phyloP scores from a whole-genome alignment of 2,113 vertebrate species.

The Pangasianodon hypophthalmus region DNA sequence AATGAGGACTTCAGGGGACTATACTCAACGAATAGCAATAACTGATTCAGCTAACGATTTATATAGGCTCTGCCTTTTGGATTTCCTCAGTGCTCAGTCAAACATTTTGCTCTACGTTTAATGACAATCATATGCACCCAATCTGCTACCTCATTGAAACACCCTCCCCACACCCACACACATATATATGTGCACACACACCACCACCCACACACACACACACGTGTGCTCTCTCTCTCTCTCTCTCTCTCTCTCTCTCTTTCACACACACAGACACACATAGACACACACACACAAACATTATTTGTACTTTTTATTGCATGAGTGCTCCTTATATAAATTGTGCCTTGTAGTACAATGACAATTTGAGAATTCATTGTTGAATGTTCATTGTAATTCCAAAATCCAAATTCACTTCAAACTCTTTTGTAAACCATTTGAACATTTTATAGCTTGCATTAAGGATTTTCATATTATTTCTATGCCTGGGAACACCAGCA shows the following conservation, averaged over 20 bases:
- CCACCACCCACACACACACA: slow-evolving; percentile 27
- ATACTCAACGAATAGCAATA: slow-evolving; percentile 11
- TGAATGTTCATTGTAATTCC: slow-evolving; percentile 49
- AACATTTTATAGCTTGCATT: slow-evolving; percentile 48
- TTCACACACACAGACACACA: neutral
- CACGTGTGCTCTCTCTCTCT: neutral
- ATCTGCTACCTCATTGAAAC: slow-evolving; percentile 3
- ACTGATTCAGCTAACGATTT: slow-evolving; percentile 41
- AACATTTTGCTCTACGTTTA: slow-evolving; percentile 73
- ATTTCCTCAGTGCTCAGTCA: slow-evolving; percentile 65
- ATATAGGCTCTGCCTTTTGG: slow-evolving; percentile 48
- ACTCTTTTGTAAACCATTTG: slow-evolving; percentile 44
- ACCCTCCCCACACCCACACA: neutral
- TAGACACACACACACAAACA: neutral
- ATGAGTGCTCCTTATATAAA: neutral
- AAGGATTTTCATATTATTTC: slow-evolving; percentile 54
- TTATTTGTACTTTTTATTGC: neutral
- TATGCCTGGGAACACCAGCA: slow-evolving; percentile 35
- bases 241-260: neutral
- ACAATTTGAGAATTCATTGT: slow-evolving; percentile 34
- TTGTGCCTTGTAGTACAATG: neutral
- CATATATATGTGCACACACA: neutral
- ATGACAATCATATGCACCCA: slow-evolving; percentile 63
- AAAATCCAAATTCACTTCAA: slow-evolving; percentile 37
- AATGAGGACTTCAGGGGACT: neutral